Conservation (phyloP, 64 coral and sea anemone genomes). For the Actinia tenebrosa region DNA sequence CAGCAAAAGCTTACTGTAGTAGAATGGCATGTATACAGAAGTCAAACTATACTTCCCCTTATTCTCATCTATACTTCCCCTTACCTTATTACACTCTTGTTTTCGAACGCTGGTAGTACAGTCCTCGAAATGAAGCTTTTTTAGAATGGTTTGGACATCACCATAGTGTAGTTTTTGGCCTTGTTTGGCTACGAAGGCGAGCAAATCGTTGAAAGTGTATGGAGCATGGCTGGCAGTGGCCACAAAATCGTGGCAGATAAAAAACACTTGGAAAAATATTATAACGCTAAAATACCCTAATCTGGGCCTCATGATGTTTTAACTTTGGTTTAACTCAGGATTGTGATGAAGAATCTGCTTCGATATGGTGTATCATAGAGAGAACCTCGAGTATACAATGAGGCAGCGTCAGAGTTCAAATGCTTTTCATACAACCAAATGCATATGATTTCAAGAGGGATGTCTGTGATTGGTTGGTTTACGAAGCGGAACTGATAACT, state of each 20-base stretch:
- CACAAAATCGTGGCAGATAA: not conserved
- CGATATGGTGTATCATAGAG: not conserved
- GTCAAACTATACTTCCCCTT: not conserved
- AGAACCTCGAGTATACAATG: not conserved
- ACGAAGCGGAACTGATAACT: not conserved
- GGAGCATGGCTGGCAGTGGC: not conserved
- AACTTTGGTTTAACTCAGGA: not conserved
- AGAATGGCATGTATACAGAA: not conserved
- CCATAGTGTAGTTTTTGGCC: not conserved
- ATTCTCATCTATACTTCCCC: not conserved
- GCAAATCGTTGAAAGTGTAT: not conserved
- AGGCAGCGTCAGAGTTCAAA: not conserved
- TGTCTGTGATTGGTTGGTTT: not conserved
- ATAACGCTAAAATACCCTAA: not conserved
- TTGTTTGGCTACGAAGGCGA: not conserved
- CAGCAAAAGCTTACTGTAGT: not conserved
- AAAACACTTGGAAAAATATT: not conserved
- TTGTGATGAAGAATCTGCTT: not conserved
- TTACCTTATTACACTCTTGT: conserved; percentile 25
- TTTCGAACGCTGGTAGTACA: not conserved
- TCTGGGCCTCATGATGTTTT: not conserved
- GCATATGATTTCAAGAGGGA: not conserved
- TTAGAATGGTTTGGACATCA: not conserved
- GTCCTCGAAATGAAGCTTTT: conserved; percentile 25
- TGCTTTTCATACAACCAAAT: not conserved